These are phyloP conservation scores for Vulpes lagopus DNA, from an alignment of 2,113 vertebrate species.

Conservation along the genomic window DNA sequence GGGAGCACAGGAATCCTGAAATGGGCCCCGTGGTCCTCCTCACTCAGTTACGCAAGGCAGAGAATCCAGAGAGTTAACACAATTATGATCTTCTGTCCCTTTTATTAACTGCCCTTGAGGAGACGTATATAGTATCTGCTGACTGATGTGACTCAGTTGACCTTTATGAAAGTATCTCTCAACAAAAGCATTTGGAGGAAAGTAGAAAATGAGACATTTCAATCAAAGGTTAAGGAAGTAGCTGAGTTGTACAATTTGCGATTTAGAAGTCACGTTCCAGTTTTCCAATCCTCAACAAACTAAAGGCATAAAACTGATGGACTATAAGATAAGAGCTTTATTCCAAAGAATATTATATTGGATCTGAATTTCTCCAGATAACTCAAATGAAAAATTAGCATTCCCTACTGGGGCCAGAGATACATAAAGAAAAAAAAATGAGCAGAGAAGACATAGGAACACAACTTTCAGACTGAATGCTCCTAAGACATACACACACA, in stretches of 20 bases:
- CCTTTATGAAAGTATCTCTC: background rate
- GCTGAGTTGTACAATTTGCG: constrained; percentile 29
- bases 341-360: background rate
- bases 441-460: background rate
- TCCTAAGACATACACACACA: background rate
- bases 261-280: background rate
- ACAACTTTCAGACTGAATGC: background rate
- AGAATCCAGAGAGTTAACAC: background rate
- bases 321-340: constrained; percentile 1
- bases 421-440: background rate
- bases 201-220: background rate
- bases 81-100: background rate
- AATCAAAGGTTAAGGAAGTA: background rate
- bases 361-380: background rate
- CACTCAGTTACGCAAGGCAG: constrained; percentile 61
- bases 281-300: background rate
- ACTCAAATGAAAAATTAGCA: background rate
- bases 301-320: background rate
- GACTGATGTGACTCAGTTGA: background rate
- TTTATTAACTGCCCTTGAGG: background rate
- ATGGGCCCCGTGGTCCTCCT: constrained; percentile 47
- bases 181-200: background rate
- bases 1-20: constrained; percentile 57
- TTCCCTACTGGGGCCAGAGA: background rate
- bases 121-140: background rate